Evolutionary conservation across 2,113 vertebrate genomes (phyloP).

Genomic region (Lycaon pictus): DNA sequence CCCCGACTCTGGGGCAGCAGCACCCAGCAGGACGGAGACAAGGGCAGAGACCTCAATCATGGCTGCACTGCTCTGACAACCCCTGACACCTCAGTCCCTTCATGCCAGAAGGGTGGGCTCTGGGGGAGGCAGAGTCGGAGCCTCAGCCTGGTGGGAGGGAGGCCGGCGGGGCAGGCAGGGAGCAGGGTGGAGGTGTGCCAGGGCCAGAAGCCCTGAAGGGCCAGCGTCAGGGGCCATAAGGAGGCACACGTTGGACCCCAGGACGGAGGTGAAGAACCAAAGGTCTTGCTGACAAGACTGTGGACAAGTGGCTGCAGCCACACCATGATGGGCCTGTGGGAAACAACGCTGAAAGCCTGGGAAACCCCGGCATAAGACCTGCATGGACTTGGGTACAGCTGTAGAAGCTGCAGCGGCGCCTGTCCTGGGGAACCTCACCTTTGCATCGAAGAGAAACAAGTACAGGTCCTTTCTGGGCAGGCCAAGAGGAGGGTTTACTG

Average conservation of each 20-base stretch:
- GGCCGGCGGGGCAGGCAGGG: neutral
- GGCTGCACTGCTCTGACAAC: too few relatives aligned
- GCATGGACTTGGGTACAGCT: neutral
- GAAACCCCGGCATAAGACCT: neutral
- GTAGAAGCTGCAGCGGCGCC: fast-evolving
- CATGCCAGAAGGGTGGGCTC: too few relatives aligned
- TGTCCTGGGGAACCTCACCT: fast-evolving
- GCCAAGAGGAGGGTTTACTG: neutral
- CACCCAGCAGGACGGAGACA: fast-evolving
- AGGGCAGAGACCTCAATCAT: too few relatives aligned
- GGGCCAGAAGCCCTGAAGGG: neutral
- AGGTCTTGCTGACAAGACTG: neutral
- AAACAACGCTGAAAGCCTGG: too few relatives aligned
- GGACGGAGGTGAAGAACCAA: too few relatives aligned
- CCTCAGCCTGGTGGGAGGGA: neutral
- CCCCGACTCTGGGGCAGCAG: too few relatives aligned
- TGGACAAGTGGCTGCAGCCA: fast-evolving
- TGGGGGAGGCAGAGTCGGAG: neutral
- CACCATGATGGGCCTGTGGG: neutral
- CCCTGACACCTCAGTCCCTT: fast-evolving
- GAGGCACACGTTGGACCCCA: fast-evolving
- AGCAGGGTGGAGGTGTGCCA: neutral
- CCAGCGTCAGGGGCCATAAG: neutral
- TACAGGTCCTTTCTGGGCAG: neutral
- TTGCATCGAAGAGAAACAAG: fast-evolving